These are phyloP conservation scores for Achlya flavicornis DNA, from an alignment of 2,888 invertebrate species.

Conservation along the genomic window DNA sequence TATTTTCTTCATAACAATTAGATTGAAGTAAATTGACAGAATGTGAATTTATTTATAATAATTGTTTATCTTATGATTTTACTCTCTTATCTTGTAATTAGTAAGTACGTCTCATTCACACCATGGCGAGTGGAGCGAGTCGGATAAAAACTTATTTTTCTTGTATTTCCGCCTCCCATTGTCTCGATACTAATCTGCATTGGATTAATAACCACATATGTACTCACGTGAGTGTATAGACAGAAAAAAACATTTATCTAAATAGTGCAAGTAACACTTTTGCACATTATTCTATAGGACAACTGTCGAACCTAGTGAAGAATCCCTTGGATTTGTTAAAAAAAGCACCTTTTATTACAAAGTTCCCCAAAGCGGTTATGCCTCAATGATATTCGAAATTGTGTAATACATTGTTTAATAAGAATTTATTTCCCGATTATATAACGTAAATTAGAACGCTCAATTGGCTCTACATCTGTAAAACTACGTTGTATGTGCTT, in stretches of 20 bases:
- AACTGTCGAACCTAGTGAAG: not conserved
- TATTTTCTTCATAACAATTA: conserved; percentile 12
- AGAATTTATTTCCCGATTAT: no score
- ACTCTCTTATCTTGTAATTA: no score
- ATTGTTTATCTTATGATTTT: conserved; percentile 56
- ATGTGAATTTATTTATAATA: conserved; percentile 22
- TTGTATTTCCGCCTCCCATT: conserved; percentile 75
- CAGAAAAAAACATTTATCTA: conserved; percentile 28
- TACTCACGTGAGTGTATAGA: conserved; percentile 38
- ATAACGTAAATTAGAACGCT: no score
- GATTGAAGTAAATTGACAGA: conserved; percentile 20
- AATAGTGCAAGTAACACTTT: not conserved
- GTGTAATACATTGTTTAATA: no score
- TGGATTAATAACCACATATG: conserved; percentile 61
- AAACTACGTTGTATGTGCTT: no score
- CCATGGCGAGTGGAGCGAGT: conserved; percentile 58
- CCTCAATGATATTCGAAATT: no score
- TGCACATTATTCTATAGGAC: not conserved
- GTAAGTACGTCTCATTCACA: conserved; percentile 63
- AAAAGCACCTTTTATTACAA: no score
- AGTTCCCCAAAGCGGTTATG: no score
- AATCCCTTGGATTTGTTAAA: no score
- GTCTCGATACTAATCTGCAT: conserved; percentile 71
- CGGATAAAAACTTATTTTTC: conserved; percentile 66
- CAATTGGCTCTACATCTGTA: no score